Percentiles rank a stretch among this genome's conserved stretches.
Evolutionary conservation across 35 echinoderm and acorn worm species (phyloP).

Genomic region (Apostichopus parvimensis): DNA sequence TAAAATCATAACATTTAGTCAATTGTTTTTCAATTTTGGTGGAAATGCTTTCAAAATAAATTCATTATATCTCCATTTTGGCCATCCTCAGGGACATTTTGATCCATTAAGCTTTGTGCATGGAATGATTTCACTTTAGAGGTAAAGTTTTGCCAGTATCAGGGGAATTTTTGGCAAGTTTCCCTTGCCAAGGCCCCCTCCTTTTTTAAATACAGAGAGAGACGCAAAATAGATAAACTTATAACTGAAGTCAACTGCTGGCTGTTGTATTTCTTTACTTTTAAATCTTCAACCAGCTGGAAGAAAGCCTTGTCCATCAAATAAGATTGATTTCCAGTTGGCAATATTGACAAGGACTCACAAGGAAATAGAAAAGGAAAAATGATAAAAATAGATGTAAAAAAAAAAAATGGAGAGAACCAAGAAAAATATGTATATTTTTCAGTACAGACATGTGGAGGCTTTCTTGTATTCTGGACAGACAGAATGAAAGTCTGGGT

Average conservation of each 20-base stretch:
- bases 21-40: conserved; percentile 36
- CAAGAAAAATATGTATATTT: too few species aligned
- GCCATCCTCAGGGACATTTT: conserved; percentile 34
- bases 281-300: neutral
- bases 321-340: neutral
- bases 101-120: conserved; percentile 49
- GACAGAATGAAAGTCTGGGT: too few species aligned
- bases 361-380: too few species aligned
- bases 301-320: conserved; percentile 16
- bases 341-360: too few species aligned
- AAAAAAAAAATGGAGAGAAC: too few species aligned
- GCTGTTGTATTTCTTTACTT: neutral
- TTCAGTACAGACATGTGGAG: too few species aligned
- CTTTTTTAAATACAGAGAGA: neutral
- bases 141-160: neutral
- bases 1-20: conserved; percentile 39
- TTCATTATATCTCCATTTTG: conserved; percentile 45
- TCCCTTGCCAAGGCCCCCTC: neutral
- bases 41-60: conserved; percentile 42
- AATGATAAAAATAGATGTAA: too few species aligned
- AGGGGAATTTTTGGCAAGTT: neutral
- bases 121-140: conserved; percentile 48
- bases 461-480: too few species aligned
- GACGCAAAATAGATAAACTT: neutral
- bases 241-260: neutral